Percentiles rank a stretch among this genome's conserved stretches.
Conservation (phyloP, 35 echinoderm and acorn worm species). For the Heliocidaris tuberculata region DNA sequence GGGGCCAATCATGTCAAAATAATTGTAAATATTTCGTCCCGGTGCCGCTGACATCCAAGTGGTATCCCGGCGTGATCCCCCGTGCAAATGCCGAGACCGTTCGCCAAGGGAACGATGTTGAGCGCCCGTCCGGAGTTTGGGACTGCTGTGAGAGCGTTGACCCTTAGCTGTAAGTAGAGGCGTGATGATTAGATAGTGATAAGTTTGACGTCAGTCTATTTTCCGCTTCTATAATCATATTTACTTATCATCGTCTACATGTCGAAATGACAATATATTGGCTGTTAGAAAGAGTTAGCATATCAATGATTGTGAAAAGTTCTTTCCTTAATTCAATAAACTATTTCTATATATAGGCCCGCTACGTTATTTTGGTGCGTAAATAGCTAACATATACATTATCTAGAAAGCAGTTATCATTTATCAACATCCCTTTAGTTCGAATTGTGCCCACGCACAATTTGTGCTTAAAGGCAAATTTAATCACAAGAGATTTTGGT, state of each 20-base stretch:
- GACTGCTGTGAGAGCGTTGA: not conserved
- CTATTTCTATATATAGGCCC: too few relatives aligned
- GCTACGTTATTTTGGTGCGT: too few relatives aligned
- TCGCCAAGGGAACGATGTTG: not conserved
- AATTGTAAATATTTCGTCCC: slow-evolving; percentile 5
- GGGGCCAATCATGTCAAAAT: slow-evolving; percentile 2
- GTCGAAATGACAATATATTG: not conserved
- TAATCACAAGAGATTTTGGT: too few relatives aligned
- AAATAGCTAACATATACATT: too few relatives aligned
- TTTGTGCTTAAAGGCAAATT: too few relatives aligned
- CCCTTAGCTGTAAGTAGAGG: not conserved
- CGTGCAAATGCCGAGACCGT: not conserved
- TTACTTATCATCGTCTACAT: not conserved
- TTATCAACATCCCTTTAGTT: too few relatives aligned
- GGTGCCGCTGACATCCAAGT: slow-evolving; percentile 6
- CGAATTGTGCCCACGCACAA: too few relatives aligned
- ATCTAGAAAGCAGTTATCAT: too few relatives aligned
- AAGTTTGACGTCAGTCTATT: not conserved
- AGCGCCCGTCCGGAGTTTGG: not conserved
- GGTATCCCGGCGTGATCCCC: not conserved
- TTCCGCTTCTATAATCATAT: slow-evolving; percentile 3
- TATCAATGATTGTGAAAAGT: too few relatives aligned
- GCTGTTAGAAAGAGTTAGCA: too few relatives aligned
- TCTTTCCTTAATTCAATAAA: too few relatives aligned
- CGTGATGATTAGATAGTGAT: not conserved